A percentile compares a stretch with the other conserved stretches of the same genome.
Conservation (phyloP, 37 sponge, comb jelly and placozoan species). For the Ianthella basta region DNA sequence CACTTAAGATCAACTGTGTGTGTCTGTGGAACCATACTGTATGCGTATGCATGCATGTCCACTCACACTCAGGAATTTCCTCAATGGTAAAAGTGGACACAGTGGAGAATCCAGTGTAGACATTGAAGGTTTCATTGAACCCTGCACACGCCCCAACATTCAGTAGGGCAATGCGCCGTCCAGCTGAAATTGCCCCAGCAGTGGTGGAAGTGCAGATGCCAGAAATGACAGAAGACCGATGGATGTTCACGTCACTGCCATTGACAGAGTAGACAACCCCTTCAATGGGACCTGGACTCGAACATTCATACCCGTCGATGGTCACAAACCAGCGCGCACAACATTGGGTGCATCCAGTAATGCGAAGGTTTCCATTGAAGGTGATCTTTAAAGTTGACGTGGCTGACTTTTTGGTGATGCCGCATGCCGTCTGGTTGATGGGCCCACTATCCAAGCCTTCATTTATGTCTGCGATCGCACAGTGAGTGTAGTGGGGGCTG, state of each 20-base stretch:
- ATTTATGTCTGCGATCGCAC: slow-evolving; percentile 4
- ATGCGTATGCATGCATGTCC: too few relatives aligned
- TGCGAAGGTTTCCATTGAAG: slow-evolving; percentile 54
- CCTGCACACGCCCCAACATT: slow-evolving; percentile 57
- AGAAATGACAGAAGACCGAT: slow-evolving; percentile 43
- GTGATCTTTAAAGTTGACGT: slow-evolving; percentile 49
- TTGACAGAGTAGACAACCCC: slow-evolving; percentile 45
- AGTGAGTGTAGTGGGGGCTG: slow-evolving; percentile 3
- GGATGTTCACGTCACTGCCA: slow-evolving; percentile 31
- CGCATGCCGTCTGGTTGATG: slow-evolving; percentile 26
- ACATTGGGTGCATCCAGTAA: slow-evolving; percentile 52
- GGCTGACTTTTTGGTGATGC: slow-evolving; percentile 37
- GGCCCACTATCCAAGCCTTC: slow-evolving; percentile 18
- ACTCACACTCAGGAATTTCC: slow-evolving; percentile 42
- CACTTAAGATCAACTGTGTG: too few relatives aligned
- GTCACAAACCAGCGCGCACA: slow-evolving; percentile 72
- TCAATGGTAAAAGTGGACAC: slow-evolving; percentile 45
- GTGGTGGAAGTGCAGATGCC: slow-evolving; percentile 41
- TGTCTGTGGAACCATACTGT: too few relatives aligned
- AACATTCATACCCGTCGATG: slow-evolving; percentile 62
- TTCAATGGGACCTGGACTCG: slow-evolving; percentile 63
- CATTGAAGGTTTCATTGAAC: slow-evolving; percentile 49
- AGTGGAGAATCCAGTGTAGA: slow-evolving; percentile 49
- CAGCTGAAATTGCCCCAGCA: not conserved
- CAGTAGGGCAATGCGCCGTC: slow-evolving; percentile 4